Conservation (phyloP, 2,888 invertebrate species). For the Cosmorhoe ocellata region DNA sequence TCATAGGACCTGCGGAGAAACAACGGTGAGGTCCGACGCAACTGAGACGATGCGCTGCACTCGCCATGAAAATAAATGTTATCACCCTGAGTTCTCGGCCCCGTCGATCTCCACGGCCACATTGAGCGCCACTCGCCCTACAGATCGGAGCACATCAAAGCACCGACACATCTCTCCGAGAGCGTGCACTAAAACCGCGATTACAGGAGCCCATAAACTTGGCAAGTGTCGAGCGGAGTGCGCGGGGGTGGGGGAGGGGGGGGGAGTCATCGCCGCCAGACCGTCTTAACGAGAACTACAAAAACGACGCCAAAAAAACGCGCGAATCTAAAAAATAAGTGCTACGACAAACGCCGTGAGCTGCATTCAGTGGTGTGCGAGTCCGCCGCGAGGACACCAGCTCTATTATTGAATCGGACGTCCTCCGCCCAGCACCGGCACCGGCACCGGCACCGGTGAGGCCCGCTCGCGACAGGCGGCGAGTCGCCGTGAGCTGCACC, state of each 20-base stretch:
- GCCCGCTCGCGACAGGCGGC: too few species aligned
- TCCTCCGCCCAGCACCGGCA: too few species aligned
- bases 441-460: too few species aligned
- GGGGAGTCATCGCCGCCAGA: not conserved
- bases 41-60: too few species aligned
- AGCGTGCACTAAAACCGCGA: not conserved
- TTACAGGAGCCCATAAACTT: not conserved
- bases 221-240: not conserved
- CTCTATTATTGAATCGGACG: too few species aligned
- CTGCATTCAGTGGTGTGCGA: not conserved
- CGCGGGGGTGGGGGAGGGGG: not conserved
- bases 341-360: not conserved
- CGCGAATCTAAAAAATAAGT: not conserved
- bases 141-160: too few species aligned
- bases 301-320: not conserved
- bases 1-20: too few species aligned
- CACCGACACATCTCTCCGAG: not conserved
- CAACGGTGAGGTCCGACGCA: too few species aligned
- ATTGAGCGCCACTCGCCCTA: not conserved
- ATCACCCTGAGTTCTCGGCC: too few species aligned
- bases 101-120: not conserved
- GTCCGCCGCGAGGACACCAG: too few species aligned
- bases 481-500: too few species aligned
- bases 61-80: too few species aligned
- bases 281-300: not conserved